Evolutionary conservation across 1,140 invertebrate genomes (phyloP).

Genomic region (Cydia pomonella): DNA sequence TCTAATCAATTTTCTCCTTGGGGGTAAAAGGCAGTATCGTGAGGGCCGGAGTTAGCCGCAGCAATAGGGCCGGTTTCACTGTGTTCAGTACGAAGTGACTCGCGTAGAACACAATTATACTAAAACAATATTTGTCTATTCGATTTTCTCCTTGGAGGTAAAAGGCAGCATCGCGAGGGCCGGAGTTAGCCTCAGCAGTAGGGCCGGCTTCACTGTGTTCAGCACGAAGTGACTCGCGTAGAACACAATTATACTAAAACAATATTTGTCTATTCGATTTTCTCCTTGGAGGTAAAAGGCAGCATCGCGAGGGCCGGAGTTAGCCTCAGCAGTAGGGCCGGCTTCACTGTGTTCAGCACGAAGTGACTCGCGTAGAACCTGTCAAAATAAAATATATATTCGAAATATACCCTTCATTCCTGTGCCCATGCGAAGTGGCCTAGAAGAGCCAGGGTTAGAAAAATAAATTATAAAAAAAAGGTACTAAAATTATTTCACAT

Average conservation of each 20-base stretch:
- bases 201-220: constrained; percentile 45
- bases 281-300: constrained; percentile 43
- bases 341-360: constrained; percentile 47
- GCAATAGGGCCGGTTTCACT: constrained; percentile 47
- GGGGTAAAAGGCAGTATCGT: constrained; percentile 37
- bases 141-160: background rate
- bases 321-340: constrained; percentile 48
- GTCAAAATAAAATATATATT: background rate
- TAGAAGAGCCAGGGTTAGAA: no score
- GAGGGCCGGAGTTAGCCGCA: constrained; percentile 49
- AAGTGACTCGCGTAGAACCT: constrained; percentile 52
- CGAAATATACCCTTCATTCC: no score
- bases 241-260: no score
- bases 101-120: no score
- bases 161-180: constrained; percentile 40
- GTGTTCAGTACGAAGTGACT: constrained; percentile 35
- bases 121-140: background rate
- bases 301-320: constrained; percentile 53
- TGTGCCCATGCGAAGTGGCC: no score
- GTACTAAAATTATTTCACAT: no score
- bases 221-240: constrained; percentile 22
- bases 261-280: constrained; percentile 1
- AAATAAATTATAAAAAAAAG: no score
- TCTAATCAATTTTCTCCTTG: no score
- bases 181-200: constrained; percentile 52